Percentiles rank a stretch among this genome's conserved stretches.
These are phyloP conservation scores for Drosophila takahashii DNA, from an alignment of 1,140 invertebrate genomes.

Conservation along the genomic window DNA sequence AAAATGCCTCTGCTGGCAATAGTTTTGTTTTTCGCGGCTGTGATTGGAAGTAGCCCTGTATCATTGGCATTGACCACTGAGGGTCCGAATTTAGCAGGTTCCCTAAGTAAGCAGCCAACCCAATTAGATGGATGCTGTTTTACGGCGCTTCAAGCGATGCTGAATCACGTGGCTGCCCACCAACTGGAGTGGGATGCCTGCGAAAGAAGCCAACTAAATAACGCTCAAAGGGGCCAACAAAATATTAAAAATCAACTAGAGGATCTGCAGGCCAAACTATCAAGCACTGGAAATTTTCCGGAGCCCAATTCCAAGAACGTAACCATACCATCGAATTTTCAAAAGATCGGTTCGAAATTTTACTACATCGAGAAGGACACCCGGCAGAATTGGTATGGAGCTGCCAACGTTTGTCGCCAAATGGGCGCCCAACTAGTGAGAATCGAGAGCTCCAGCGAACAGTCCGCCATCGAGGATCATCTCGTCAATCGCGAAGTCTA, in stretches of 20 bases:
- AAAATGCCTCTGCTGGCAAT: background rate
- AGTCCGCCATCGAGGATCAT: background rate
- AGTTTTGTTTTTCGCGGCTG: background rate
- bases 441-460: background rate
- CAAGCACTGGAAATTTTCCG: background rate
- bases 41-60: background rate
- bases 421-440: constrained; percentile 1
- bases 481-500: background rate
- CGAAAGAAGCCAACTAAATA: background rate
- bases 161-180: background rate
- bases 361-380: background rate
- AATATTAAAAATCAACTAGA: background rate
- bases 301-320: background rate
- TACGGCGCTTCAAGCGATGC: background rate
- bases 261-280: background rate
- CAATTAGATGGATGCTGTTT: constrained; percentile 4
- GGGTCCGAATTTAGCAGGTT: background rate
- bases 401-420: background rate
- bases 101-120: background rate
- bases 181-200: background rate
- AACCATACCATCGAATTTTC: background rate
- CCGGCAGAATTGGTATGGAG: background rate
- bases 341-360: background rate
- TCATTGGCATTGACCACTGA: background rate
- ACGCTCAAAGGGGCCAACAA: background rate